Base-by-base conservation (phyloP, 2,888 invertebrate species). In the Conops quadrifasciatus region DNA sequence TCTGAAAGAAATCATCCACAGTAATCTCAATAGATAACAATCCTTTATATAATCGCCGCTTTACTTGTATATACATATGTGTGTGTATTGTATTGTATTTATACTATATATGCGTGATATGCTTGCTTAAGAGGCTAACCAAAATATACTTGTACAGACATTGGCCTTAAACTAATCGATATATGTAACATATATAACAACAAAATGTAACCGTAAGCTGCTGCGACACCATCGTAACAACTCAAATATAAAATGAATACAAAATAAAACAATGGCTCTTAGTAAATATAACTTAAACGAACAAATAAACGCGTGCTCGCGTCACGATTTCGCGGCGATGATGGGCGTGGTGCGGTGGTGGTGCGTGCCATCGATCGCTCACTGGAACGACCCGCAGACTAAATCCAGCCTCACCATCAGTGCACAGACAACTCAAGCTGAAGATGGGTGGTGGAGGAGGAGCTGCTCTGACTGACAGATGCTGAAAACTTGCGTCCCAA, bases 401-500 rank as follows among this genome's bases (percentile, higher is more conserved):
- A 15, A 19, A 47, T 7, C 2, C 28, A n/a, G 66, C 71, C 68
- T 67, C 49, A n/a, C 63, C 65, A 71, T 80, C 77, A 83, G 77
- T 82, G 78, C 76, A 82, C 81, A 72, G 76, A 77, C 73, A 83
- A 78, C 77, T 83, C 81, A 81, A 83, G 77, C 74, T 82, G 82
- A 36, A 36, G 36, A 9, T 36, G 36, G 5, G 36, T 9, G 36
- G n/a, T n/a, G n/a, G n/a, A n/a, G 74, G 81, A 77, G 79, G 82
- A 82, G 36, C 24, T 11, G 78, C 79, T 82, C 79, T 81, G 82
- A 80, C 81, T 83, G 79, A 83, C 83, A 80, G 79, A 77, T 78
- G 73, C 74, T 76, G 83, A 83, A 76, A 81, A 77, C 80, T 84
- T 81, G 80, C 85, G 84, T 80, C 81, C 83, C 80, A 86, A 79